Evolutionary conservation across 2,888 invertebrate genomes (phyloP).

Genomic region (Lithosia quadra): DNA sequence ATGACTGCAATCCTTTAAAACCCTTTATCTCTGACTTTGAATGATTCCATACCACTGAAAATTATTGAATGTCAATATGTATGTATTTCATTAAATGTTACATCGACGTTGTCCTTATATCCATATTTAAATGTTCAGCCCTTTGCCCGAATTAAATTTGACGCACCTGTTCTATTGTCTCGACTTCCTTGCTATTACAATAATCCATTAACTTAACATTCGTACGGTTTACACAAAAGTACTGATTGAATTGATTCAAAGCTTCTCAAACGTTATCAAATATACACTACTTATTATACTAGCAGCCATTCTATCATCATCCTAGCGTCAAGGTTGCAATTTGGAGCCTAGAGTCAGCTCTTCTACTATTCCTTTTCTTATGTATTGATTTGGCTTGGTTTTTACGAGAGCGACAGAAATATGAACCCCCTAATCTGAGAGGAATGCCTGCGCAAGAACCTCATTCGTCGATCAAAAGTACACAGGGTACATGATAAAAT

Average conservation of each 20-base stretch:
- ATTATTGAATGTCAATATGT: not conserved
- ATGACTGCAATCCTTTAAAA: no score
- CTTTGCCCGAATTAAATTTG: slow-evolving; percentile 30
- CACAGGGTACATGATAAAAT: no score
- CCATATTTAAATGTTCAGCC: slow-evolving; percentile 31
- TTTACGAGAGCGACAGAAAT: no score
- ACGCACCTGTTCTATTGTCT: slow-evolving; percentile 35
- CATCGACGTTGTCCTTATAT: slow-evolving; percentile 26
- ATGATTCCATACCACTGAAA: not conserved
- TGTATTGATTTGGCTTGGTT: no score
- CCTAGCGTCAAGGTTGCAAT: not conserved
- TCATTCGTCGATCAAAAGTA: no score
- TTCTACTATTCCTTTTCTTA: no score
- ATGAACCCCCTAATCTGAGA: no score
- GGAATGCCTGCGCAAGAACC: no score
- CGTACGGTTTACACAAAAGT: slow-evolving; percentile 27
- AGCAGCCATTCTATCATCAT: not conserved
- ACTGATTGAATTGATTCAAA: not conserved
- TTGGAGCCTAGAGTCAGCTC: no score
- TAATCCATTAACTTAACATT: slow-evolving; percentile 29
- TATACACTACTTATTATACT: not conserved
- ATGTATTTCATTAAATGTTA: slow-evolving; percentile 16
- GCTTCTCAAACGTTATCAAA: not conserved
- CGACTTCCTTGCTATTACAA: slow-evolving; percentile 30
- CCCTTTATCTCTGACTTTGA: no score